A percentile compares a stretch with the other conserved stretches of the same genome.
phyloP scores from a whole-genome alignment of 2,797 vertebrate species.

The Botia almorhae region DNA sequence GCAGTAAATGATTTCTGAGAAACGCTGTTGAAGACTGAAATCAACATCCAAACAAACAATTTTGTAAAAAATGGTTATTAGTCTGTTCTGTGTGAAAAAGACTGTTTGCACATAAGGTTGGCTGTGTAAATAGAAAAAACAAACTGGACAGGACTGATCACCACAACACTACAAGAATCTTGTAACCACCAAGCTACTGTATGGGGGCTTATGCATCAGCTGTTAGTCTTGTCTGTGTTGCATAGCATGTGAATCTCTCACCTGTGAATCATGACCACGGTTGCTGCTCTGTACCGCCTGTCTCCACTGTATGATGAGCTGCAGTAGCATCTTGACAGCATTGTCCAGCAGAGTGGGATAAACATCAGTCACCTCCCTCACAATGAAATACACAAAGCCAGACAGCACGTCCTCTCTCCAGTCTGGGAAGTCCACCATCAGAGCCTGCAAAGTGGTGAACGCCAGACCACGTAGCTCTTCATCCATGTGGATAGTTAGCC shows the following conservation, averaged over 20 bases:
- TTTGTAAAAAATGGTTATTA: too few relatives aligned
- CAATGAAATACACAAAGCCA: constrained; percentile 96
- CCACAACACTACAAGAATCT: too few relatives aligned
- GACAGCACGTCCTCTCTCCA: constrained; percentile 98
- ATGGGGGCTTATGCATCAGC: too few relatives aligned
- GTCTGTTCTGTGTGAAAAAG: too few relatives aligned
- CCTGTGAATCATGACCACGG: constrained; percentile 88
- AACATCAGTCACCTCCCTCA: constrained; percentile 95
- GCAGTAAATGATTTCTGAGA: too few relatives aligned
- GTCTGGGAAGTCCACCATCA: constrained; percentile 97
- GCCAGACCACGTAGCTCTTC: constrained; percentile 96
- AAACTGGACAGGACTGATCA: too few relatives aligned
- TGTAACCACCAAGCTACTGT: too few relatives aligned
- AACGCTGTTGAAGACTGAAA: too few relatives aligned
- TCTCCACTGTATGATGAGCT: constrained; percentile 97
- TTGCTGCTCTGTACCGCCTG: constrained; percentile 90
- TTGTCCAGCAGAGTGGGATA: constrained; percentile 97
- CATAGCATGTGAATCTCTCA: constrained; percentile 47
- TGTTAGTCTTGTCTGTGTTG: too few relatives aligned
- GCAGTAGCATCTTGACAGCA: constrained; percentile 96
- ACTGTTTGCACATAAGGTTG: too few relatives aligned
- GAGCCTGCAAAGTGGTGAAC: constrained; percentile 96
- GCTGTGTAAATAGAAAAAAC: too few relatives aligned
- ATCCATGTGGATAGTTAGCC: constrained; percentile 98
- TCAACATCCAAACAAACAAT: too few relatives aligned